Conservation (phyloP, 2,797 vertebrate genomes). For the Acipenser transmontanus region DNA sequence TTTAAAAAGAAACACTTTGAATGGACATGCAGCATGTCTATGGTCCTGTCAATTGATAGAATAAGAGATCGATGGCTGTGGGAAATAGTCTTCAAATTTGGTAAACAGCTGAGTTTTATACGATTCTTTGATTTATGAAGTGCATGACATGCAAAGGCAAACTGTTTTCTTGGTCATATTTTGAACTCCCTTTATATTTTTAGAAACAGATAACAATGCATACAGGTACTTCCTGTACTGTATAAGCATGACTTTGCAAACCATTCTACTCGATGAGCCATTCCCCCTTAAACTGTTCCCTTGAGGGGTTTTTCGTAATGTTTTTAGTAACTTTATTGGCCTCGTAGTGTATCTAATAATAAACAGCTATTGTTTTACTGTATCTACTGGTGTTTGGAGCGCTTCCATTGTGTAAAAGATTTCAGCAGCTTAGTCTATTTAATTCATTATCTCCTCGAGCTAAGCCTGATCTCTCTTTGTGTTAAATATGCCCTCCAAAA, state of each 20-base stretch:
- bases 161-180: no score
- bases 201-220: not conserved
- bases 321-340: not conserved
- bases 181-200: no score
- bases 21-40: conserved; percentile 11
- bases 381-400: conserved; percentile 42
- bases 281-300: not conserved
- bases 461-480: conserved; percentile 71
- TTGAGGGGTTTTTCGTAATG: not conserved
- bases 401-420: conserved; percentile 54
- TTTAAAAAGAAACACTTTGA: no score
- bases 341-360: conserved; percentile 11
- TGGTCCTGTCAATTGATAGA: conserved; percentile 8
- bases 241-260: no score
- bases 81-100: conserved; percentile 13
- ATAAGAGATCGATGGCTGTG: conserved; percentile 13
- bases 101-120: conserved; percentile 11
- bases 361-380: conserved; percentile 48
- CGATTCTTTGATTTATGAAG: not conserved
- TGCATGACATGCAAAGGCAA: no score
- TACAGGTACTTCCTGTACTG: not conserved
- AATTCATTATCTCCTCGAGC: conserved; percentile 74
- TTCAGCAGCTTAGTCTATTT: conserved; percentile 74
- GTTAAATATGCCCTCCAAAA: conserved; percentile 68
- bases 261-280: no score